Evolutionary conservation across 1,140 invertebrate species (phyloP).

Genomic region (Steinernema khuongi): DNA sequence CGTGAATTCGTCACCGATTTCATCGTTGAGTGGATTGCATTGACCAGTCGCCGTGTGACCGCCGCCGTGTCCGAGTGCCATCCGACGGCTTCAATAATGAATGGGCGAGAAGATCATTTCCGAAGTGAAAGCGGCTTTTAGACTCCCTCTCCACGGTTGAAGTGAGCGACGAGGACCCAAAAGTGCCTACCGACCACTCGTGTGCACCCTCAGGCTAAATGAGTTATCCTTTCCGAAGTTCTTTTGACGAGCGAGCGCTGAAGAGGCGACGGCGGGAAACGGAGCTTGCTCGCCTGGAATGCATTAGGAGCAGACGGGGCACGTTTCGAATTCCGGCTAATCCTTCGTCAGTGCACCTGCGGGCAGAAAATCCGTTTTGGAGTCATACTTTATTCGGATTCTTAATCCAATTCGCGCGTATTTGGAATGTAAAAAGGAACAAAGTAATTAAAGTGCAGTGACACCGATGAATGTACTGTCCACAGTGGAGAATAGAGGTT

Average conservation of each 20-base stretch:
- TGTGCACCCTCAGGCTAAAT: slow-evolving; percentile 12
- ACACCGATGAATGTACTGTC: no score
- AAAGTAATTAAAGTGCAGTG: no score
- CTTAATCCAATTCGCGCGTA: no score
- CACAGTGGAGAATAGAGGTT: no score
- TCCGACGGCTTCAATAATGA: background rate
- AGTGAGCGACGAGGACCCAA: background rate
- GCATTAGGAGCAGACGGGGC: background rate
- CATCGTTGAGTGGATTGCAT: background rate
- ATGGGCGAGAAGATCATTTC: background rate
- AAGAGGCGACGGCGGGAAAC: background rate
- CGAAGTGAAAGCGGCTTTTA: background rate
- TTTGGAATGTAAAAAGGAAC: no score
- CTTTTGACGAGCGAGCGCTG: background rate
- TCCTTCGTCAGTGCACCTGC: background rate
- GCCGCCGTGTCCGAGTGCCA: background rate
- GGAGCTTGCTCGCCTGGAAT: background rate
- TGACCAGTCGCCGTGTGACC: slow-evolving; percentile 1
- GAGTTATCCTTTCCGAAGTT: background rate
- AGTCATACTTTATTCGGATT: background rate
- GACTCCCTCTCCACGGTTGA: background rate
- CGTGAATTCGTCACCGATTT: slow-evolving; percentile 13
- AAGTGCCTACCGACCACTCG: background rate
- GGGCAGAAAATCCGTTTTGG: background rate
- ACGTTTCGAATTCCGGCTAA: background rate